Conservation (phyloP, 1,140 invertebrate species). For the Micrasema longulum region DNA sequence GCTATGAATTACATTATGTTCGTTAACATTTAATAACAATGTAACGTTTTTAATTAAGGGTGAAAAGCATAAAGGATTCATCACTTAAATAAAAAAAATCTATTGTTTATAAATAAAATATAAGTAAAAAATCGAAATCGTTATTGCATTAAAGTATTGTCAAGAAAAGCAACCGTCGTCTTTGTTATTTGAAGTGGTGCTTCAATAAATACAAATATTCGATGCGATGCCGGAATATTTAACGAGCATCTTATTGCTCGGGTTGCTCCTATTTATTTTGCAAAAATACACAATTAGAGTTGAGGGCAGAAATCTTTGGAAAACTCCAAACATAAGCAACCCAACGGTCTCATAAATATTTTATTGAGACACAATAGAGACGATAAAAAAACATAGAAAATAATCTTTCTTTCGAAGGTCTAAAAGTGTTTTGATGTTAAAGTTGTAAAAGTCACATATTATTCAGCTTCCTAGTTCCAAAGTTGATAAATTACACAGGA, state of each 20-base stretch:
- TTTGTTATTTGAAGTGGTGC: slow-evolving; percentile 39
- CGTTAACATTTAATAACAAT: too few relatives aligned
- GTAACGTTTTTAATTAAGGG: too few relatives aligned
- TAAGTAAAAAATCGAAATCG: slow-evolving; percentile 16
- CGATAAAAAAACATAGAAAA: background rate
- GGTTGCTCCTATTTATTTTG: slow-evolving; percentile 23
- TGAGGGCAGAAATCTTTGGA: slow-evolving; percentile 18
- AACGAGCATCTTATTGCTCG: slow-evolving; percentile 38
- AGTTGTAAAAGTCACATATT: too few relatives aligned
- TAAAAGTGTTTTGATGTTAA: too few relatives aligned
- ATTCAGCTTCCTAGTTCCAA: too few relatives aligned
- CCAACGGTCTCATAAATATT: background rate
- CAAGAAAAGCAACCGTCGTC: slow-evolving; percentile 22
- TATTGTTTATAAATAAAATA: too few relatives aligned
- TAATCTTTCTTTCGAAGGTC: too few relatives aligned
- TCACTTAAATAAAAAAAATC: too few relatives aligned
- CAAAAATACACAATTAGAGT: slow-evolving; percentile 37
- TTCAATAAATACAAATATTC: slow-evolving; percentile 27
- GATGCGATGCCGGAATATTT: slow-evolving; percentile 29
- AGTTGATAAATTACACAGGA: too few relatives aligned
- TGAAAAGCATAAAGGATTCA: too few relatives aligned
- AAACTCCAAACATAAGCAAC: slow-evolving; percentile 1
- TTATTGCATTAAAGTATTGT: slow-evolving; percentile 28
- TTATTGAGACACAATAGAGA: background rate
- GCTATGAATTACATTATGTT: too few relatives aligned